A percentile compares a stretch with the other conserved stretches of the same genome.
Conservation (phyloP, 2,888 invertebrate species). For the Strigamia maritima region DNA sequence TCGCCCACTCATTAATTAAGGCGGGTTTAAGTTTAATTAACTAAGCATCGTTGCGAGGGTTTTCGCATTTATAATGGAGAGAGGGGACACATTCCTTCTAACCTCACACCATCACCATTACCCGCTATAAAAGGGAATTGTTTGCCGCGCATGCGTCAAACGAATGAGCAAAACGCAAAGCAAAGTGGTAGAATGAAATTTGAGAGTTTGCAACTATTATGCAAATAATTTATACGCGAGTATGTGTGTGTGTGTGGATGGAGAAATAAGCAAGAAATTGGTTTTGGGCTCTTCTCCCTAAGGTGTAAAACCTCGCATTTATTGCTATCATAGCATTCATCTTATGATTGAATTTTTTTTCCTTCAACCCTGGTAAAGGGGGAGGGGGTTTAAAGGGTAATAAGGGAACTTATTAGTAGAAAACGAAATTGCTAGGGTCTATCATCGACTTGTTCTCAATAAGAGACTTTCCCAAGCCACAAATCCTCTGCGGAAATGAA, state of each 20-base stretch:
- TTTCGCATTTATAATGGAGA: conserved; percentile 33
- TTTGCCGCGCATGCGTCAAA: background rate
- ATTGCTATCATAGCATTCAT: background rate
- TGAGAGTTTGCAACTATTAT: background rate
- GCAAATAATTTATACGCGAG: background rate
- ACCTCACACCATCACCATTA: too few relatives aligned
- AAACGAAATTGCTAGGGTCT: background rate
- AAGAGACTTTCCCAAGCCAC: background rate
- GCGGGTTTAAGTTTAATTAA: conserved; percentile 39
- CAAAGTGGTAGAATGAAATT: background rate
- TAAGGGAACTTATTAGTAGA: background rate
- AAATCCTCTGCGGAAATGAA: background rate
- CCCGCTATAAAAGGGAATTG: too few relatives aligned
- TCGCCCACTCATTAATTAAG: conserved; percentile 37
- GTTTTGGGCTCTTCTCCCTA: background rate
- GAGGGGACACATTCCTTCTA: background rate
- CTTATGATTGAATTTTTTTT: background rate
- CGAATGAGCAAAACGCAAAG: too few relatives aligned
- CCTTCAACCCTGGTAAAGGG: background rate
- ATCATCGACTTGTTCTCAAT: background rate
- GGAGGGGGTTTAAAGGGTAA: background rate
- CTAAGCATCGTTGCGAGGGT: conserved; percentile 36
- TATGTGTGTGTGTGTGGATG: too few relatives aligned
- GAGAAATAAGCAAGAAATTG: background rate
- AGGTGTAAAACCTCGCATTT: background rate